Base-by-base conservation (phyloP, 2,888 invertebrate species). In the Nymphalis urticae region DNA sequence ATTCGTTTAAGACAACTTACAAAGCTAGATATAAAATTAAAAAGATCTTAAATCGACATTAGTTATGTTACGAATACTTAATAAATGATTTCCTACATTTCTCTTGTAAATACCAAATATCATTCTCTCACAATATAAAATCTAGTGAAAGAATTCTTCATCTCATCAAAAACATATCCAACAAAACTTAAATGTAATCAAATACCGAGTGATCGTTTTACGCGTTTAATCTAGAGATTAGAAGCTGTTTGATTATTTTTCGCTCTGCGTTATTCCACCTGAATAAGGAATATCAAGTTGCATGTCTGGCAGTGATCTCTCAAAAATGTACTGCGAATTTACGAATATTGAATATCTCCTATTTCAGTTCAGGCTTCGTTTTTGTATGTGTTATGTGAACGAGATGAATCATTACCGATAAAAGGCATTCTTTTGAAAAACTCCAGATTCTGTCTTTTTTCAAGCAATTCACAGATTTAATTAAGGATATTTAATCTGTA, bases 141-240 rank as follows among this genome's bases (percentile, higher is more conserved):
- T 13, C 42, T 13, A 2, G 42, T 42, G 13, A 42, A 42, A 13
- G 13, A 13, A 13, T 42, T 42, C 13, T 42, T 13, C 10, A 51
- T 19, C 21, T 24, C 5, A 24, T 27, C 54, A 36, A 36, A 58
- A 58, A 19, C 19, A 42, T 58, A 32, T n/a, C 19, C 0, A 58
- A 19, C 56, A 50, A 54, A 70, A 64, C n/a, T 47, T 24, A 59
- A 71, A 53, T n/a, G 71, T 62, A 69, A 71, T 62, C 59, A 42
- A 62, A 54, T 58, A 63, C 56, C 32, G 2, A 21, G 66, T 60
- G 59, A 71, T 73, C 72, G 48, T 63, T 62, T 73, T 73, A 73
- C 72, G 48, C 68, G 48, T 67, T 66, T 67, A 69, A 72, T 72
- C 66, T 68, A 51, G 54, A 66, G 66, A 69, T 72, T 72, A 58